Evolutionary conservation across 1,140 invertebrate genomes (phyloP).

Genomic region (Frieseomelitta varia): DNA sequence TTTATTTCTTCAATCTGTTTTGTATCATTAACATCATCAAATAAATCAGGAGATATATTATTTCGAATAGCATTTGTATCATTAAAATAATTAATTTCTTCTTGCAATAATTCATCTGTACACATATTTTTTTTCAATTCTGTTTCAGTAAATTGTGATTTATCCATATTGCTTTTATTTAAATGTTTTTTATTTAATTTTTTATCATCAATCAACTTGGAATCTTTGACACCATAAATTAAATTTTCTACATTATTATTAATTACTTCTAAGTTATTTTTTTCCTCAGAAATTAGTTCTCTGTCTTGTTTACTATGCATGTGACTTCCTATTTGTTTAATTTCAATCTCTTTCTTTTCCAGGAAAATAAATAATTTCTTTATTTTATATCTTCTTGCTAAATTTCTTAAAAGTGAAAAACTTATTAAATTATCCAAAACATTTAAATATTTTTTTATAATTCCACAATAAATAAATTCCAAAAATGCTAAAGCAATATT

Average conservation of each 20-base stretch:
- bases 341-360: slow-evolving; percentile 49
- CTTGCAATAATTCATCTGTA: not conserved
- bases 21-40: slow-evolving; percentile 49
- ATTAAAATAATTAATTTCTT: not conserved
- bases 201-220: not conserved
- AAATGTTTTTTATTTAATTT: not conserved
- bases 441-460: slow-evolving; percentile 62
- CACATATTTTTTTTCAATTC: not conserved
- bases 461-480: slow-evolving; percentile 79
- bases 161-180: not conserved
- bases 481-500: slow-evolving; percentile 76
- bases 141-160: not conserved
- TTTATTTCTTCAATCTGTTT: not conserved
- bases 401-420: slow-evolving; percentile 58
- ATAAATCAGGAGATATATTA: slow-evolving; percentile 58
- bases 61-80: not conserved
- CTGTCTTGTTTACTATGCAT: not conserved
- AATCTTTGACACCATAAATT: not conserved
- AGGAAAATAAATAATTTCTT: slow-evolving; percentile 70
- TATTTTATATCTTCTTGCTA: slow-evolving; percentile 72
- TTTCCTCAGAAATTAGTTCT: not conserved
- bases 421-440: slow-evolving; percentile 59
- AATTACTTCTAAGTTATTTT: slow-evolving; percentile 4
- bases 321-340: slow-evolving; percentile 2
- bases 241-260: slow-evolving; percentile 2